A percentile compares a stretch with the other conserved stretches of the same genome.
phyloP scores from a whole-genome alignment of 2,113 vertebrate genomes.

The Megaceryle torquata region DNA sequence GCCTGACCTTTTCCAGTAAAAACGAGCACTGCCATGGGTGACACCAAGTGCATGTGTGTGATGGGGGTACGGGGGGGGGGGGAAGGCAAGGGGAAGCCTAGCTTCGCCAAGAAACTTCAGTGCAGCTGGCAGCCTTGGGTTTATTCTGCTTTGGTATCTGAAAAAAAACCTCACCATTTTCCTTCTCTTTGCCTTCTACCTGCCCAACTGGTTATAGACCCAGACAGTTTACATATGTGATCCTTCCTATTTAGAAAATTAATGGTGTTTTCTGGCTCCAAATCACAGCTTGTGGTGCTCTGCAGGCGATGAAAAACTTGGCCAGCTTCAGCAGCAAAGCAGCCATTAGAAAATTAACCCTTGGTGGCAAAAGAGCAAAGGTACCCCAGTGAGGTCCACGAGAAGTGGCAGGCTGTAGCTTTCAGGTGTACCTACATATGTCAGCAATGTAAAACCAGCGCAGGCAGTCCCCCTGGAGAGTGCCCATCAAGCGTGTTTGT shows the following conservation, averaged over 20 bases:
- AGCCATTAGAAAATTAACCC: slow-evolving; percentile 94
- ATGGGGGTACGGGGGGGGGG: neutral
- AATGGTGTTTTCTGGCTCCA: slow-evolving; percentile 94
- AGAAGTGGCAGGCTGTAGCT: slow-evolving; percentile 75
- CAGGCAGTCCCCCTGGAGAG: slow-evolving; percentile 80
- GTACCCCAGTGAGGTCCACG: slow-evolving; percentile 71
- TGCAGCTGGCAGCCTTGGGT: slow-evolving; percentile 43
- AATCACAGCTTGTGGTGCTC: slow-evolving; percentile 93
- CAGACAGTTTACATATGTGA: slow-evolving; percentile 96
- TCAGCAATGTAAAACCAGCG: slow-evolving; percentile 83
- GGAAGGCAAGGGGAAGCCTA: neutral
- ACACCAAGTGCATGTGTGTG: neutral
- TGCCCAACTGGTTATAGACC: slow-evolving; percentile 85
- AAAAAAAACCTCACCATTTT: slow-evolving; percentile 43
- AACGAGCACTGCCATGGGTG: neutral
- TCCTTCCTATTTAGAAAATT: slow-evolving; percentile 96
- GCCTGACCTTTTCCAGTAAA: slow-evolving; percentile 72
- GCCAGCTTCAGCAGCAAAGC: slow-evolving; percentile 86
- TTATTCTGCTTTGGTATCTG: slow-evolving; percentile 52
- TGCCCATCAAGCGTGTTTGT: slow-evolving; percentile 81
- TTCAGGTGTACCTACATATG: slow-evolving; percentile 90
- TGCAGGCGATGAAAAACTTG: slow-evolving; percentile 90
- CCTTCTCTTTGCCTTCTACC: slow-evolving; percentile 79
- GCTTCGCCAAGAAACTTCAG: neutral
- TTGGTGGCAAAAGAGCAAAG: slow-evolving; percentile 87